These are phyloP conservation scores for Oryzias sinensis DNA, from an alignment of 2,797 vertebrate genomes.

Conservation along the genomic window DNA sequence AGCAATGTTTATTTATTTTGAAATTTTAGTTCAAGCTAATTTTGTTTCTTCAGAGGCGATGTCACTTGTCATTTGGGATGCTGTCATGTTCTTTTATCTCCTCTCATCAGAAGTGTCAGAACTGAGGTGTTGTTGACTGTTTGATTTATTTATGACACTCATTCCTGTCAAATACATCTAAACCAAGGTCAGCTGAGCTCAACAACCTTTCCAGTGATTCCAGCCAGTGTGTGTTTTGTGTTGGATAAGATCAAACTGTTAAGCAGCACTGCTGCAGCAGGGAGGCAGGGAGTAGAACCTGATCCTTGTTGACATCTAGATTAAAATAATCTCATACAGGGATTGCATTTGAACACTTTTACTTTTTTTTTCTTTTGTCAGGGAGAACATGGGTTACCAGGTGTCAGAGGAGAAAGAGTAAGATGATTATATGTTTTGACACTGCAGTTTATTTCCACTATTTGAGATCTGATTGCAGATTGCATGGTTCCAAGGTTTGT, in stretches of 20 bases:
- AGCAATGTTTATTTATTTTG: constrained; percentile 1
- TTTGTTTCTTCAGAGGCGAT: constrained; percentile 22
- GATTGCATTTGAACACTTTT: not conserved
- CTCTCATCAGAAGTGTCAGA: constrained; percentile 22
- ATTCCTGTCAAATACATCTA: constrained; percentile 10
- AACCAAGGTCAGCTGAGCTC: not conserved
- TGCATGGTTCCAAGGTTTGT: not conserved
- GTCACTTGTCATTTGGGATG: constrained; percentile 14
- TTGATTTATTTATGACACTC: constrained; percentile 25
- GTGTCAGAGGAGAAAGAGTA: constrained; percentile 87
- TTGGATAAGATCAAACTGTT: not conserved
- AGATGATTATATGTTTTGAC: constrained; percentile 18
- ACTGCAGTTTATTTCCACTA: not conserved
- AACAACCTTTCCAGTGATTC: not conserved
- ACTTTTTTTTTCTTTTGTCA: constrained; percentile 46
- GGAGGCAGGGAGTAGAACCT: not conserved
- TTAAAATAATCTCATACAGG: not conserved
- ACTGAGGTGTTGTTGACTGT: constrained; percentile 10
- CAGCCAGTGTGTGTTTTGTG: not conserved
- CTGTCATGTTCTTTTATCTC: constrained; percentile 19
- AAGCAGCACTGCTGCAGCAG: not conserved
- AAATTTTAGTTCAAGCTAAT: constrained; percentile 23
- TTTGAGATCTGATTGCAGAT: not conserved
- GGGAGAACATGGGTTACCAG: constrained; percentile 82
- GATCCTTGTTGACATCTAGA: constrained; percentile 6